A percentile compares a stretch with the other conserved stretches of the same genome.
Conservation (phyloP, 1,140 invertebrate genomes). For the Lordiphosa mommai region DNA sequence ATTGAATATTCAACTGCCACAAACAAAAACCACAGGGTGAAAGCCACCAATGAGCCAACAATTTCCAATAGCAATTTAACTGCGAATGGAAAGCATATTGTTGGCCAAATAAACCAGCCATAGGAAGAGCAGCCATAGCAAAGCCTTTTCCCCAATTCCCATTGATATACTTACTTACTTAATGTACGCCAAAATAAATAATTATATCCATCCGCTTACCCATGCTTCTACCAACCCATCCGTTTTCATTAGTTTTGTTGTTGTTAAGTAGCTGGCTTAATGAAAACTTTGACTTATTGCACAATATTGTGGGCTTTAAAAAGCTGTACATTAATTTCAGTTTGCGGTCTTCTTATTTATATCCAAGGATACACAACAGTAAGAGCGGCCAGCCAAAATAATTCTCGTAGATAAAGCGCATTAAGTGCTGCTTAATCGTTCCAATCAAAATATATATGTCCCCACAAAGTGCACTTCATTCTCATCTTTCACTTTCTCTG, state of each 20-base stretch:
- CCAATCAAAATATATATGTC: no score
- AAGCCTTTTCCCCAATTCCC: no score
- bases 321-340: neutral
- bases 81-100: neutral
- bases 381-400: neutral
- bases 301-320: conserved; percentile 6
- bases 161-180: neutral
- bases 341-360: neutral
- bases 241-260: conserved; percentile 2
- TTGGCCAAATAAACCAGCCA: neutral
- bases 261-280: neutral
- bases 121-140: neutral
- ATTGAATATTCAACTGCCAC: conserved; percentile 1
- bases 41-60: neutral
- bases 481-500: neutral
- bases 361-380: neutral
- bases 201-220: neutral
- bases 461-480: neutral
- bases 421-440: conserved; percentile 4
- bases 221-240: neutral
- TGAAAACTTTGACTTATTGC: conserved; percentile 11
- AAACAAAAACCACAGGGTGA: neutral
- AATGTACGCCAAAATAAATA: neutral
- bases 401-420: neutral
- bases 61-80: conserved; percentile 3